Conservation (phyloP, 2,113 vertebrate genomes). For the Oncorhynchus masou region DNA sequence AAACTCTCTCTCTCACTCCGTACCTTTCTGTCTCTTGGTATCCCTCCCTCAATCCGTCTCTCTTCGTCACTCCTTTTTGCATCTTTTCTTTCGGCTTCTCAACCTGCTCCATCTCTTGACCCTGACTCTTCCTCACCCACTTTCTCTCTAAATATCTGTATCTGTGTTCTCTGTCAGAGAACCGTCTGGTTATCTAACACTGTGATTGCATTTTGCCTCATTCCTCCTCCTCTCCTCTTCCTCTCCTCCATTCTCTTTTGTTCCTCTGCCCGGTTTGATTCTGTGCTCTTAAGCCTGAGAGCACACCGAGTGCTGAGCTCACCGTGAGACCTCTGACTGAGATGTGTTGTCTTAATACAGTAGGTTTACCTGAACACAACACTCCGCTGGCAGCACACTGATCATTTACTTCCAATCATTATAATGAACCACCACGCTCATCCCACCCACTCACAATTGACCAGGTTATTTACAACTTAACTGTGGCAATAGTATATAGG, state of each 20-base stretch:
- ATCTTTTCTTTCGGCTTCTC: constrained; percentile 48
- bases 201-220: constrained; percentile 54
- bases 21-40: not conserved
- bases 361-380: constrained; percentile 23
- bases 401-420: constrained; percentile 23
- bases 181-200: constrained; percentile 25
- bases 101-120: constrained; percentile 51
- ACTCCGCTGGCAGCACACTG: not conserved
- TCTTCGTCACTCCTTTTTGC: constrained; percentile 35
- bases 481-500: constrained; percentile 11
- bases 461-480: constrained; percentile 45
- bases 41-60: not conserved
- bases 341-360: constrained; percentile 13
- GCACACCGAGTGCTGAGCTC: not conserved
- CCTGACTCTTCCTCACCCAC: constrained; percentile 49
- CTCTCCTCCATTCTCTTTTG: constrained; percentile 55
- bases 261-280: constrained; percentile 22
- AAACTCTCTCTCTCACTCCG: not conserved
- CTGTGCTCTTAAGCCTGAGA: not conserved
- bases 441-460: constrained; percentile 41
- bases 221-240: constrained; percentile 56
- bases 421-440: constrained; percentile 45
- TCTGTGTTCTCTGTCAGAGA: too few species aligned
- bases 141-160: constrained; percentile 50
- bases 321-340: not conserved